phyloP scores from a whole-genome alignment of 2,113 vertebrate genomes.

The Mellivora capensis region DNA sequence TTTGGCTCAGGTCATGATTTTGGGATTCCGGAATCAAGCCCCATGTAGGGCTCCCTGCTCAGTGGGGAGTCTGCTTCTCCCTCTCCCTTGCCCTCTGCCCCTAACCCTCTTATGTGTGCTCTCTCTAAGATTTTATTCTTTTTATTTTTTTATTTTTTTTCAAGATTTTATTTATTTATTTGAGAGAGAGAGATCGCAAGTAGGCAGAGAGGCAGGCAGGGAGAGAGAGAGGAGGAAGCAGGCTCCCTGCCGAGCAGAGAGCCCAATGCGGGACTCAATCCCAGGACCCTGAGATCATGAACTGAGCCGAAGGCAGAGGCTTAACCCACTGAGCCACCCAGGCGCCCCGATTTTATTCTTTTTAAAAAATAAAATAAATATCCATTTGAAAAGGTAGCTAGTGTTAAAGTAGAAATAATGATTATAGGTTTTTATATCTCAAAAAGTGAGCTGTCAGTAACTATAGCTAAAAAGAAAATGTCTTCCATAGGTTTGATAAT shows the following conservation, averaged over 20 bases:
- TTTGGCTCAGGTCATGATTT: not conserved
- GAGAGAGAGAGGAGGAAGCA: too few relatives aligned
- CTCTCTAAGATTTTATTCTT: not conserved
- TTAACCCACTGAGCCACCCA: too few relatives aligned
- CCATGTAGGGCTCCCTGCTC: not conserved
- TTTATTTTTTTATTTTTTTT: too few relatives aligned
- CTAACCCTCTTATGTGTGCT: not conserved
- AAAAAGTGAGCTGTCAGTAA: not conserved
- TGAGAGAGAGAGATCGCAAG: too few relatives aligned
- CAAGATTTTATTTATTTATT: too few relatives aligned
- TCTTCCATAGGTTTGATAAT: not conserved
- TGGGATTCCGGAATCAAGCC: not conserved
- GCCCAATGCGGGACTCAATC: too few relatives aligned
- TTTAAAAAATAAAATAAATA: not conserved
- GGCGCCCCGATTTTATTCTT: too few relatives aligned
- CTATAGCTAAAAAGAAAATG: not conserved
- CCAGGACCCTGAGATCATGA: too few relatives aligned
- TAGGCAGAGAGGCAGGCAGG: too few relatives aligned
- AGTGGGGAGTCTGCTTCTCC: not conserved
- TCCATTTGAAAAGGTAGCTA: not conserved
- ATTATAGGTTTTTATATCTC: not conserved
- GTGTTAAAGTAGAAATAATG: not conserved
- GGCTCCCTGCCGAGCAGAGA: too few relatives aligned
- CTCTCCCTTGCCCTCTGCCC: not conserved
- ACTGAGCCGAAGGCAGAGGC: too few relatives aligned